Evolutionary conservation across 2,888 invertebrate genomes (phyloP).

Genomic region (Pristionchus arcanus): DNA sequence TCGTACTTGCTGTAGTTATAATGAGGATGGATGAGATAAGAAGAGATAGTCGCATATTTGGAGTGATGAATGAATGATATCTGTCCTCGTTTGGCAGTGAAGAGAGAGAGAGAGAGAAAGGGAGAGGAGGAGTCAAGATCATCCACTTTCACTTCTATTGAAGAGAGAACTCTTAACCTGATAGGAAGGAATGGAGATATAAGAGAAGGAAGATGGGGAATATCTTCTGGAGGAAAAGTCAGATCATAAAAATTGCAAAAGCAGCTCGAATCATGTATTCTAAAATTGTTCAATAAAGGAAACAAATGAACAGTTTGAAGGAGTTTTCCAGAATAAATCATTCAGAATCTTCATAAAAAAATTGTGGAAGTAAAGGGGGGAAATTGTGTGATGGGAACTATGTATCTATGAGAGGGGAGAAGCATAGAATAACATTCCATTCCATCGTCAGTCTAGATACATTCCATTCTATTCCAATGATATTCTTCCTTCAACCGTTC

Average conservation of each 20-base stretch:
- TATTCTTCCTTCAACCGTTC: background rate
- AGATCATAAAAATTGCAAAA: background rate
- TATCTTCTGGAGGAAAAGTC: background rate
- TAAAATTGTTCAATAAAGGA: too few species aligned
- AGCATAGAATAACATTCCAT: background rate
- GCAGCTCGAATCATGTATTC: background rate
- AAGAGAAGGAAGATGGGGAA: background rate
- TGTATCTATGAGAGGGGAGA: background rate
- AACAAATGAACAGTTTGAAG: too few species aligned
- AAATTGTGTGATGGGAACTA: background rate
- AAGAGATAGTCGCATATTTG: slow-evolving; percentile 19
- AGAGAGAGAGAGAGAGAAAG: slow-evolving; percentile 13
- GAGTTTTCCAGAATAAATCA: background rate
- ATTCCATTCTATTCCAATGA: background rate
- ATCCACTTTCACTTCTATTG: background rate
- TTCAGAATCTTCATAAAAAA: background rate
- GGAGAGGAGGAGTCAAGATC: slow-evolving; percentile 14
- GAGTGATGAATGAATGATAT: background rate
- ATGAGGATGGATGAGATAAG: slow-evolving; percentile 17
- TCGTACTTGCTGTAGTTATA: slow-evolving; percentile 18
- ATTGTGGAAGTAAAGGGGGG: background rate
- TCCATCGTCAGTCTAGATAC: background rate
- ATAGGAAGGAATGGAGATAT: background rate
- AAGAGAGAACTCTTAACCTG: background rate
- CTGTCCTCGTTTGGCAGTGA: background rate